A percentile compares a stretch with the other conserved stretches of the same genome.
Evolutionary conservation across 1,140 invertebrate genomes (phyloP).

Genomic region (Drosophila tsacasi): DNA sequence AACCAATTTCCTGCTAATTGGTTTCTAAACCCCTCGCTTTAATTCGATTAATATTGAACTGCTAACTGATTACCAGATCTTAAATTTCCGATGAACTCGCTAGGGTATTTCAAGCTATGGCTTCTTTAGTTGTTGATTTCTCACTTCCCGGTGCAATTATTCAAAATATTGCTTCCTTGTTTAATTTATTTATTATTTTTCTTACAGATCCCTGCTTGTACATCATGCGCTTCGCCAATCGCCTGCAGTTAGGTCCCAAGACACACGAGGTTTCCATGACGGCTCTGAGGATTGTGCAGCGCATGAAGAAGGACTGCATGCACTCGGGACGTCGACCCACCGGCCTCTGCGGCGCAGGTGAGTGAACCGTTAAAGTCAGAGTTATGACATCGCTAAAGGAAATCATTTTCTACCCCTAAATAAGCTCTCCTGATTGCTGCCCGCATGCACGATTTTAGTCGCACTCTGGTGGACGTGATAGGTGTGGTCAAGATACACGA

Average conservation of each 20-base stretch:
- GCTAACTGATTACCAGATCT: background rate
- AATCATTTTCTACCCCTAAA: conserved; percentile 62
- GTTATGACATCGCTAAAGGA: background rate
- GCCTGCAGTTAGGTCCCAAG: conserved; percentile 96
- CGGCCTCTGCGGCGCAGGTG: conserved; percentile 97
- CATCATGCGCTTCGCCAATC: conserved; percentile 97
- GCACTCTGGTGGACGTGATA: conserved; percentile 95
- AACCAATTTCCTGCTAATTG: conserved; percentile 3
- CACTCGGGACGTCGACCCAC: conserved; percentile 97
- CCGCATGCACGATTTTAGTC: conserved; percentile 95
- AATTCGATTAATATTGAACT: conserved; percentile 7
- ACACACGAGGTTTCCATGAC: conserved; percentile 98
- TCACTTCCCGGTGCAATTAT: background rate
- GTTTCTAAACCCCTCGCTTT: background rate
- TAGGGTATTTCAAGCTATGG: conserved; percentile 14
- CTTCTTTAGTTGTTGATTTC: background rate
- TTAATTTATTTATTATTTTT: background rate
- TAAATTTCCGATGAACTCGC: background rate
- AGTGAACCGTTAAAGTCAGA: conserved; percentile 36
- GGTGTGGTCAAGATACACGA: conserved; percentile 98
- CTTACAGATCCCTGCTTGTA: conserved; percentile 96
- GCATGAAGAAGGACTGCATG: conserved; percentile 99
- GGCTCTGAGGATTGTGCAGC: conserved; percentile 95
- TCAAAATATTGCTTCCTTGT: conserved; percentile 40
- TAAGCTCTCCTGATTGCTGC: conserved; percentile 96